A percentile compares a stretch with the other conserved stretches of the same genome.
Conservation (phyloP, 2,797 vertebrate genomes). For the Sphaeramia orbicularis region DNA sequence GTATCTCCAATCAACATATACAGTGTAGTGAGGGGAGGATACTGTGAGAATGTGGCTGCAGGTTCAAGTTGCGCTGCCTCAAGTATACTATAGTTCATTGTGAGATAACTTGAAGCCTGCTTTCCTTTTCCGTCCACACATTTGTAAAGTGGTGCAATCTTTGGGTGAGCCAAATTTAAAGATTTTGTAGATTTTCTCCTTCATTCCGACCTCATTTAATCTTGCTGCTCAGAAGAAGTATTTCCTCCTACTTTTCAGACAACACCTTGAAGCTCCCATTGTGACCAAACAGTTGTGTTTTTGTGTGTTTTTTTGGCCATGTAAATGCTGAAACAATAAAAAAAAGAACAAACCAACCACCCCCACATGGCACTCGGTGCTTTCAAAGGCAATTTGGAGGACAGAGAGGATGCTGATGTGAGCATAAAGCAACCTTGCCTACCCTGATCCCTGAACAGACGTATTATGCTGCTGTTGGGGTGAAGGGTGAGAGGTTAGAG, state of each 20-base stretch:
- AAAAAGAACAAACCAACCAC: constrained; percentile 39
- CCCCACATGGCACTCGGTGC: constrained; percentile 28
- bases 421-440: constrained; percentile 73
- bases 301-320: constrained; percentile 24
- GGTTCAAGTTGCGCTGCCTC: too few relatives aligned
- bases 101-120: too few relatives aligned
- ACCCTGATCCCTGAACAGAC: constrained; percentile 65
- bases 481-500: constrained; percentile 76
- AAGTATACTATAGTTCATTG: too few relatives aligned
- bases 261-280: constrained; percentile 6
- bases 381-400: constrained; percentile 73
- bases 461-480: constrained; percentile 75
- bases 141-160: too few relatives aligned
- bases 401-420: constrained; percentile 77
- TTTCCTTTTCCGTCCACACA: too few relatives aligned
- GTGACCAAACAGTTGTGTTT: constrained; percentile 19
- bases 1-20: too few relatives aligned
- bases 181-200: neutral
- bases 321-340: constrained; percentile 33
- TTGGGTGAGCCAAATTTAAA: too few relatives aligned
- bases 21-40: too few relatives aligned
- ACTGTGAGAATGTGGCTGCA: too few relatives aligned
- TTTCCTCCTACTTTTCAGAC: neutral
- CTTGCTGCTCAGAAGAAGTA: neutral
- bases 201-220: neutral